A percentile compares a stretch with the other conserved stretches of the same genome.
Conservation (phyloP, 2,113 vertebrate genomes). For the Sitta europaea region DNA sequence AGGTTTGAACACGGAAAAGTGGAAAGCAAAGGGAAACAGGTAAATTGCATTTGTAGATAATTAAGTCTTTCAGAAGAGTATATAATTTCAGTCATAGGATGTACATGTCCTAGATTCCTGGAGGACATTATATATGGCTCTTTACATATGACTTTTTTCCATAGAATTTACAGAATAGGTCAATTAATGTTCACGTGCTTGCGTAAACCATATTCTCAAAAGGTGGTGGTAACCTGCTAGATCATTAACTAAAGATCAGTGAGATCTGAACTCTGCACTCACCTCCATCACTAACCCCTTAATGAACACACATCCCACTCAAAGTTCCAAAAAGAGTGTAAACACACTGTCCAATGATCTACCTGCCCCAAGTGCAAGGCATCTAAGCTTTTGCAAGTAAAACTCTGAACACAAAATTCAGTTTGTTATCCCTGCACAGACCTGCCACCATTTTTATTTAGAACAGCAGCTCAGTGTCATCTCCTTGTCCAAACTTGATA, state of each 20-base stretch:
- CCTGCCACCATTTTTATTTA: background rate
- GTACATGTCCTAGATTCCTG: background rate
- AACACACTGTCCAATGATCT: background rate
- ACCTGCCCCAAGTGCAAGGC: background rate
- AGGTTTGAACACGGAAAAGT: background rate
- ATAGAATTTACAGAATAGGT: background rate
- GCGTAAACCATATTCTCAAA: no score
- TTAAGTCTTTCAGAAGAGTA: background rate
- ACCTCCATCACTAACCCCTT: background rate
- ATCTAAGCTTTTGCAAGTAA: background rate
- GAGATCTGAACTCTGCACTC: background rate
- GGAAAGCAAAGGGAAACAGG: background rate
- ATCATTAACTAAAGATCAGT: background rate
- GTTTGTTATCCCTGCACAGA: background rate
- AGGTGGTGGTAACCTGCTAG: background rate
- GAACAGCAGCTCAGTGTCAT: background rate
- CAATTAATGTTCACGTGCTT: background rate
- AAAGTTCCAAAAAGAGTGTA: background rate
- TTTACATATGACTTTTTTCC: background rate
- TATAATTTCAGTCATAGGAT: background rate
- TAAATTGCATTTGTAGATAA: background rate
- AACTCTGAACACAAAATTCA: background rate
- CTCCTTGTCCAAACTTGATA: background rate
- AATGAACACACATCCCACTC: background rate
- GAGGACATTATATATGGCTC: background rate